phyloP scores from a whole-genome alignment of 2,113 vertebrate species.

The Proteles cristata region DNA sequence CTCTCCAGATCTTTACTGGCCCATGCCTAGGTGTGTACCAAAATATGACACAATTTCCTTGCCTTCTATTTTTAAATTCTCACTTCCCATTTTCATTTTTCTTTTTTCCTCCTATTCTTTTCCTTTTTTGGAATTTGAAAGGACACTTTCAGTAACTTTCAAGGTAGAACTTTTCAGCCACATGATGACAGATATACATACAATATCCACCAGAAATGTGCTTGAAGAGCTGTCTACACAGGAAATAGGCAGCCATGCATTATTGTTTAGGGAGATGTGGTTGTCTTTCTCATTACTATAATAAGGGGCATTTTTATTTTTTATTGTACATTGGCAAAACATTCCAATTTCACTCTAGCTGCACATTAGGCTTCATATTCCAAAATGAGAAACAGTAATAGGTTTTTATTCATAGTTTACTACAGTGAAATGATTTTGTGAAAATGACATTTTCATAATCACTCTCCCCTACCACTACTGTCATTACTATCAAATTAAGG shows the following conservation, averaged over 20 bases:
- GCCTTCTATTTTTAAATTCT: neutral
- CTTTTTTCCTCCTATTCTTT: neutral
- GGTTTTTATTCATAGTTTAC: constrained; percentile 49
- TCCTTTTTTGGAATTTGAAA: neutral
- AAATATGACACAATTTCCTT: neutral
- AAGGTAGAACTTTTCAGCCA: neutral
- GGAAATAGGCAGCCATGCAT: neutral
- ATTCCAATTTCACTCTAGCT: constrained; percentile 36
- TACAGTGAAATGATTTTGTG: neutral
- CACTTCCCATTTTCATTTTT: neutral
- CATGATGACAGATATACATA: no score
- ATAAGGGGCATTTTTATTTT: constrained; percentile 46
- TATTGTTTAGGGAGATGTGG: neutral
- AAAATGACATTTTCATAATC: constrained; percentile 37
- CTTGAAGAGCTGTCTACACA: neutral
- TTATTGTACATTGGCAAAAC: constrained; percentile 43
- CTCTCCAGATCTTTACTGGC: neutral
- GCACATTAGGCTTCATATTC: constrained; percentile 35
- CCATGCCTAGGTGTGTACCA: neutral
- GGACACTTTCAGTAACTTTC: neutral
- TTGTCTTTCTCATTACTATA: neutral
- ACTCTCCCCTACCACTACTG: neutral
- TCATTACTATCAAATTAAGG: constrained; percentile 55
- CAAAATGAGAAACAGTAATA: constrained; percentile 35
- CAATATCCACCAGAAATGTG: neutral